These are phyloP conservation scores for Psittacula derbiana DNA, from an alignment of 2,797 vertebrate species.

Conservation along the genomic window DNA sequence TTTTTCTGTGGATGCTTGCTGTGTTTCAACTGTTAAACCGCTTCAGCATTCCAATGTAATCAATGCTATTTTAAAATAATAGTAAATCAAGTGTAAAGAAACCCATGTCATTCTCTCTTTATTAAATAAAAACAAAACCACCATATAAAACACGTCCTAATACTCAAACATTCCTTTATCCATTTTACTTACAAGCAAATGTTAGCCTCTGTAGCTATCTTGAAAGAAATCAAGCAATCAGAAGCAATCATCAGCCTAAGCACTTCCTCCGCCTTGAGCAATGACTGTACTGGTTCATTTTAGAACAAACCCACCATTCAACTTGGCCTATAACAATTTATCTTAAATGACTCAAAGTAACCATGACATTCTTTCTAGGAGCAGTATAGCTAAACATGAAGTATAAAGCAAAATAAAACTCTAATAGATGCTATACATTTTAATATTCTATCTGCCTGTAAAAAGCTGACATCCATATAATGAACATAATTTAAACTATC, in stretches of 20 bases:
- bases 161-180: neutral
- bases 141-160: neutral
- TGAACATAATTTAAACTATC: neutral
- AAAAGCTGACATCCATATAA: neutral
- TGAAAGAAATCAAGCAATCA: slow-evolving; percentile 61
- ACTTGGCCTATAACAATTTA: slow-evolving; percentile 22
- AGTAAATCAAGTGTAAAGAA: neutral
- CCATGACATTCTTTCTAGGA: neutral
- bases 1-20: neutral
- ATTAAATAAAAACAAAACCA: neutral
- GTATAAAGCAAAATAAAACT: neutral
- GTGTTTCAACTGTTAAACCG: neutral
- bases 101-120: neutral
- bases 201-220: slow-evolving; percentile 56
- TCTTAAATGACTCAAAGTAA: slow-evolving; percentile 41
- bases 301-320: slow-evolving; percentile 61
- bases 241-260: slow-evolving; percentile 47
- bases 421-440: neutral
- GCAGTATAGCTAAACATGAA: neutral
- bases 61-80: neutral
- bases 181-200: neutral
- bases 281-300: slow-evolving; percentile 51
- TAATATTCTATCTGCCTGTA: neutral
- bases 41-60: neutral
- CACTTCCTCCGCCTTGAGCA: slow-evolving; percentile 62